Conservation (phyloP, 2,888 invertebrate genomes). For the Electrophaes corylata region DNA sequence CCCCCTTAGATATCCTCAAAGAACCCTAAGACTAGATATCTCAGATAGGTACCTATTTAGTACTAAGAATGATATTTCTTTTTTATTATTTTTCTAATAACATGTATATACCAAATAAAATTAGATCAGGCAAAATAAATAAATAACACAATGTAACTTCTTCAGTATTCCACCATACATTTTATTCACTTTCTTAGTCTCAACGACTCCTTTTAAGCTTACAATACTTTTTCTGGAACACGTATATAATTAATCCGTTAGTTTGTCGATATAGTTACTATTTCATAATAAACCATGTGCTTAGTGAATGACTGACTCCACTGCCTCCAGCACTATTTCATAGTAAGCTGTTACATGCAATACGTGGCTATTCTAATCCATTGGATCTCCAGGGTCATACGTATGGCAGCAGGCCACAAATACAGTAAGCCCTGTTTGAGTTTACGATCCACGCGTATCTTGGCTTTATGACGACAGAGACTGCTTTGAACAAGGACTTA, state of each 20-base stretch:
- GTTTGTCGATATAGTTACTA: neutral
- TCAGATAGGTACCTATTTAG: too few species aligned
- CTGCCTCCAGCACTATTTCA: conserved; percentile 25
- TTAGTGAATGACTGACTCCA: conserved; percentile 1
- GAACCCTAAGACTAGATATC: too few species aligned
- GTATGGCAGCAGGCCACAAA: conserved; percentile 67
- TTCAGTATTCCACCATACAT: too few species aligned
- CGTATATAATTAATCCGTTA: neutral
- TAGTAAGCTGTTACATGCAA: conserved; percentile 44
- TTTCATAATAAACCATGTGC: neutral
- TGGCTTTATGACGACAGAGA: conserved; percentile 72
- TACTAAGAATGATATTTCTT: too few species aligned
- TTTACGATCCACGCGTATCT: conserved; percentile 73
- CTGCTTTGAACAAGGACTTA: conserved; percentile 43
- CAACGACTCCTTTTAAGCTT: neutral
- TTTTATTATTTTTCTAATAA: too few species aligned
- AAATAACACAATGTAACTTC: too few species aligned
- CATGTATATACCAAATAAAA: too few species aligned
- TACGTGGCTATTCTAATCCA: conserved; percentile 57
- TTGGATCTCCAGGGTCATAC: conserved; percentile 58
- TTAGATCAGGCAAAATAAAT: too few species aligned
- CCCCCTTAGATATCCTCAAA: too few species aligned
- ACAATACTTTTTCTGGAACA: neutral
- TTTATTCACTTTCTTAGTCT: too few species aligned
- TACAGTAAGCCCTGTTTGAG: conserved; percentile 69